phyloP scores from a whole-genome alignment of 2,888 invertebrate genomes.

The Proisotoma minuta region DNA sequence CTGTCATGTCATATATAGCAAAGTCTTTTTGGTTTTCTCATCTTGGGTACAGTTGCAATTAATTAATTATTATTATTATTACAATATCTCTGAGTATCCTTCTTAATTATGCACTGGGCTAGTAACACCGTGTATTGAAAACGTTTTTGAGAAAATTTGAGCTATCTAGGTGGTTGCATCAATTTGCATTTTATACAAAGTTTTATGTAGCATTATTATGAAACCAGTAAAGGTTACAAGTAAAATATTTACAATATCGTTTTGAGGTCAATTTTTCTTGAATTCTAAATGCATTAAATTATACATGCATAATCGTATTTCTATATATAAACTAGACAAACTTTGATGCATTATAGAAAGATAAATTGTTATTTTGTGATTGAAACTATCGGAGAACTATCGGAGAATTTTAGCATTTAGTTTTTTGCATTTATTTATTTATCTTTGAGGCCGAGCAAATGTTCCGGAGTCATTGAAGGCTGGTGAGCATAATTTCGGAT shows the following conservation, averaged over 20 bases:
- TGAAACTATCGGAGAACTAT: background rate
- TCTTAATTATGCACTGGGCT: background rate
- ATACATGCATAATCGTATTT: no score
- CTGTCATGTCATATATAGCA: slow-evolving; percentile 44
- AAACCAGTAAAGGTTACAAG: no score
- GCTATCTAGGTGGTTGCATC: background rate
- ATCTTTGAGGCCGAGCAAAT: slow-evolving; percentile 56
- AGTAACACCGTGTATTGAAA: background rate
- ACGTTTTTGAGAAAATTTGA: background rate
- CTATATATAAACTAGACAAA: background rate
- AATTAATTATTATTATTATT: slow-evolving; percentile 2
- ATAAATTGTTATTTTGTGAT: no score
- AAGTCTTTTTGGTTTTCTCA: slow-evolving; percentile 46
- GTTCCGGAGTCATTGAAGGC: slow-evolving; percentile 70
- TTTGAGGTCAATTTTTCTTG: background rate
- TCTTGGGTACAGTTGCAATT: no score
- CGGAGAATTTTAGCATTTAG: background rate
- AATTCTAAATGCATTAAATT: background rate
- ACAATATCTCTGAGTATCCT: slow-evolving; percentile 2
- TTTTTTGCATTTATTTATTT: slow-evolving; percentile 42
- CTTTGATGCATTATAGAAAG: background rate
- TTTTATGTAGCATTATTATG: no score
- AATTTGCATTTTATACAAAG: no score
- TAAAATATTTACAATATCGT: background rate
- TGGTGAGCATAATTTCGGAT: slow-evolving; percentile 94